Percentiles rank a stretch among this genome's conserved stretches.
These are phyloP conservation scores for Dendrolimus pini DNA, from an alignment of 2,888 invertebrate genomes.

Conservation along the genomic window DNA sequence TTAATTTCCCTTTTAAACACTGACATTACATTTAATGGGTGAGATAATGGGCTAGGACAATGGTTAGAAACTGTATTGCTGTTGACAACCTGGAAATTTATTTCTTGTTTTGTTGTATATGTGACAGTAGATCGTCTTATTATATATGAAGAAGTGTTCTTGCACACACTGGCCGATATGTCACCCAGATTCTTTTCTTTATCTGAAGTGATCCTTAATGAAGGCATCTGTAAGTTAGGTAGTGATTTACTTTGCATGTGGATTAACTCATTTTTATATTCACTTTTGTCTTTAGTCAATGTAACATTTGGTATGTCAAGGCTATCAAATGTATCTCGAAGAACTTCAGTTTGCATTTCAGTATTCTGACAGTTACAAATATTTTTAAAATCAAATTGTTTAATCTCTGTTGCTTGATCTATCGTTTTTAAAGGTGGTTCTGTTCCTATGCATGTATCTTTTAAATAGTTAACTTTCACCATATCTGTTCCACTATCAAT, in stretches of 20 bases:
- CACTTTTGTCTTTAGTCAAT: conserved; percentile 46
- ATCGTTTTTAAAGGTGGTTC: conserved; percentile 25
- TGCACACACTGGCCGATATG: conserved; percentile 25
- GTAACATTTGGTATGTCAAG: conserved; percentile 64
- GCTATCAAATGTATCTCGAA: conserved; percentile 44
- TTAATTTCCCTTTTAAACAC: conserved; percentile 50
- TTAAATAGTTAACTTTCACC: conserved; percentile 19
- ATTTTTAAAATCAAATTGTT: conserved; percentile 23
- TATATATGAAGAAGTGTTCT: conserved; percentile 42
- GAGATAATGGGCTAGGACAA: conserved; percentile 40
- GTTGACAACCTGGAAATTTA: conserved; percentile 54
- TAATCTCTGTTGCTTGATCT: conserved; percentile 37
- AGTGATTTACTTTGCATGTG: conserved; percentile 33
- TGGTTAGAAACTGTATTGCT: conserved; percentile 33
- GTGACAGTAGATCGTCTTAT: conserved; percentile 57
- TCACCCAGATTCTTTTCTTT: conserved; percentile 24
- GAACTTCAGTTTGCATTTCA: conserved; percentile 28
- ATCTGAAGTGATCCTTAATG: conserved; percentile 24
- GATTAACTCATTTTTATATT: conserved; percentile 35
- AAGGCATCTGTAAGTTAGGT: conserved; percentile 38
- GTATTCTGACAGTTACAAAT: conserved; percentile 24
- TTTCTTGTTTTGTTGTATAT: conserved; percentile 58
- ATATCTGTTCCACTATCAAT: conserved; percentile 26
- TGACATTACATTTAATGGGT: conserved; percentile 59
- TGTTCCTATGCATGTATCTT: conserved; percentile 34